These are phyloP conservation scores for Megalopta genalis DNA, from an alignment of 1,140 invertebrate species.

Conservation along the genomic window DNA sequence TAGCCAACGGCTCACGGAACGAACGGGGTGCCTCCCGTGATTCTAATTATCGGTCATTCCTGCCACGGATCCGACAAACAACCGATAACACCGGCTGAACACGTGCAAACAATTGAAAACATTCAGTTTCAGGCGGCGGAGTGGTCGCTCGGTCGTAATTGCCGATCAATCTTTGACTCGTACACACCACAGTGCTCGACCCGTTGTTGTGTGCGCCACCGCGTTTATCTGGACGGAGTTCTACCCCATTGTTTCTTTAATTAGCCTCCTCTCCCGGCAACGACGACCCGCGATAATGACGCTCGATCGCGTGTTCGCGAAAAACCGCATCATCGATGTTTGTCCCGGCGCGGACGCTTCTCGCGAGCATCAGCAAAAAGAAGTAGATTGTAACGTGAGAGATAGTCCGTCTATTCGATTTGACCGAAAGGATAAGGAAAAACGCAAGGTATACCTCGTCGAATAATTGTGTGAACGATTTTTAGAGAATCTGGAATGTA, in stretches of 20 bases:
- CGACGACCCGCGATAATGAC: conserved; percentile 55
- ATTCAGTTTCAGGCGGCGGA: conserved; percentile 50
- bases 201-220: conserved; percentile 62
- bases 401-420: not conserved
- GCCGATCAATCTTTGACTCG: conserved; percentile 72
- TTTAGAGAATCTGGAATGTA: too few species aligned
- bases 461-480: too few species aligned
- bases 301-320: conserved; percentile 18
- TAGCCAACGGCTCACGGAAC: too few species aligned
- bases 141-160: conserved; percentile 45
- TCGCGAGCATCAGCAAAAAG: conserved; percentile 6
- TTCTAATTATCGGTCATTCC: conserved; percentile 10
- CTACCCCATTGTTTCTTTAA: conserved; percentile 66
- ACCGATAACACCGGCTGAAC: conserved; percentile 61
- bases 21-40: not conserved
- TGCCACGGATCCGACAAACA: conserved; percentile 45
- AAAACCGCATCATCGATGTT: conserved; percentile 30
- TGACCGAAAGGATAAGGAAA: not conserved
- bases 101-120: conserved; percentile 72
- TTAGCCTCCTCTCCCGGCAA: conserved; percentile 60
- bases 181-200: conserved; percentile 34
- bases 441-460: too few species aligned
- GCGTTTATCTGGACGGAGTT: conserved; percentile 65
- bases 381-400: conserved; percentile 20
- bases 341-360: conserved; percentile 26